These are phyloP conservation scores for Drosophila bunnanda DNA, from an alignment of 2,888 invertebrate species.

Conservation along the genomic window DNA sequence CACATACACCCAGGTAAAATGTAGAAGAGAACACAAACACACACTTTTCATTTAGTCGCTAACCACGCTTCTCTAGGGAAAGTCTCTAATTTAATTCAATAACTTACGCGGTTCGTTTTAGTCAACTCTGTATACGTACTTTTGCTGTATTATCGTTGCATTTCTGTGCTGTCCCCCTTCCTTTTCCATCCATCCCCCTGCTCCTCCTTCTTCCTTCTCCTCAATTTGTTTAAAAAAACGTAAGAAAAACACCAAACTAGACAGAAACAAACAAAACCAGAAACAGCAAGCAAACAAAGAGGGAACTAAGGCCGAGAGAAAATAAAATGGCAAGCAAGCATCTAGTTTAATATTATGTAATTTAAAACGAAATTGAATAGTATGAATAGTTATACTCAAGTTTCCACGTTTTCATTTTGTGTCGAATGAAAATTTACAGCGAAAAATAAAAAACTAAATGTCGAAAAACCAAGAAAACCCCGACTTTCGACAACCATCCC, in stretches of 20 bases:
- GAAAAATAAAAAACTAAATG: slow-evolving; percentile 74
- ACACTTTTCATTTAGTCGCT: slow-evolving; percentile 49
- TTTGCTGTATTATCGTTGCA: slow-evolving; percentile 66
- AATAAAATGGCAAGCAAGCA: slow-evolving; percentile 61
- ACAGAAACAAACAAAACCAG: slow-evolving; percentile 20
- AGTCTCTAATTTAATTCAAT: slow-evolving; percentile 58
- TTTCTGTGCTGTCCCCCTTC: slow-evolving; percentile 49
- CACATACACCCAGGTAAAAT: slow-evolving; percentile 16
- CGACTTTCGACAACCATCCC: slow-evolving; percentile 4
- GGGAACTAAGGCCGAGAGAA: slow-evolving; percentile 18
- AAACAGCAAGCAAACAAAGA: slow-evolving; percentile 37
- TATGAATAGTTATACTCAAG: slow-evolving; percentile 75
- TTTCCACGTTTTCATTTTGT: slow-evolving; percentile 72
- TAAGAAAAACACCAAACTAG: slow-evolving; percentile 51
- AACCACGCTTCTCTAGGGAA: slow-evolving; percentile 24
- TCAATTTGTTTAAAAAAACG: slow-evolving; percentile 30
- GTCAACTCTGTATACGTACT: slow-evolving; percentile 48
- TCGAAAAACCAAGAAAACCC: slow-evolving; percentile 56
- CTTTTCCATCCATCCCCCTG: background rate
- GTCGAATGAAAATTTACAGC: slow-evolving; percentile 72
- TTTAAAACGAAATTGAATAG: slow-evolving; percentile 77
- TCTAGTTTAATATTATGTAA: slow-evolving; percentile 80
- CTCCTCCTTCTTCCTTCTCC: background rate
- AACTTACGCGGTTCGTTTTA: slow-evolving; percentile 60
- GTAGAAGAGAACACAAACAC: slow-evolving; percentile 12